A percentile compares a stretch with the other conserved stretches of the same genome.
Conservation (phyloP, 1,140 invertebrate species). For the Batillaria attramentaria region DNA sequence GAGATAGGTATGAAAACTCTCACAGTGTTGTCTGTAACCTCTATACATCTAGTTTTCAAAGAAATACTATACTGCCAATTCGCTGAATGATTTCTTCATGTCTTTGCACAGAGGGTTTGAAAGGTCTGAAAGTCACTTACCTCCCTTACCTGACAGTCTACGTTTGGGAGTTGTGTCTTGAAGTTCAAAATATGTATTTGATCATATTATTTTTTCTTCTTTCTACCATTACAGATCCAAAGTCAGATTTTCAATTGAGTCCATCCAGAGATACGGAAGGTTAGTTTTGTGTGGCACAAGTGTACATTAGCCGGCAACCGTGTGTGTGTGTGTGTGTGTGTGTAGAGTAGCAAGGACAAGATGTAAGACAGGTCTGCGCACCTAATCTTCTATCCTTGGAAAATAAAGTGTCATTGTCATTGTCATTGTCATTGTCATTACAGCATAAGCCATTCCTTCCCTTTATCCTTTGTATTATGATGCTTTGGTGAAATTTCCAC, state of each 20-base stretch:
- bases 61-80: neutral
- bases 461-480: too few relatives aligned
- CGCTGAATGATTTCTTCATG: neutral
- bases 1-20: too few relatives aligned
- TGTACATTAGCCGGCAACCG: neutral
- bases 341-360: too few relatives aligned
- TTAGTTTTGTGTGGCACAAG: neutral
- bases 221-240: constrained; percentile 54
- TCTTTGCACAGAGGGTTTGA: neutral
- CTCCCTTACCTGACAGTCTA: neutral
- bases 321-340: neutral
- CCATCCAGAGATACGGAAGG: constrained; percentile 41
- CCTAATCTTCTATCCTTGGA: neutral
- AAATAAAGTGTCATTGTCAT: neutral
- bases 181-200: neutral
- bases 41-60: neutral
- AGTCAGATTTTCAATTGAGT: constrained; percentile 47
- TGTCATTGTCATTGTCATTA: too few relatives aligned
- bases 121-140: neutral
- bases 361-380: neutral
- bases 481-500: too few relatives aligned
- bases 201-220: neutral
- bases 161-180: neutral
- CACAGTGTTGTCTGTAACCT: neutral
- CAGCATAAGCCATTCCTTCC: too few relatives aligned